Percentiles rank a stretch among this genome's conserved stretches.
phyloP scores from a whole-genome alignment of 2,888 invertebrate genomes.

The Ryuthela nishihirai region DNA sequence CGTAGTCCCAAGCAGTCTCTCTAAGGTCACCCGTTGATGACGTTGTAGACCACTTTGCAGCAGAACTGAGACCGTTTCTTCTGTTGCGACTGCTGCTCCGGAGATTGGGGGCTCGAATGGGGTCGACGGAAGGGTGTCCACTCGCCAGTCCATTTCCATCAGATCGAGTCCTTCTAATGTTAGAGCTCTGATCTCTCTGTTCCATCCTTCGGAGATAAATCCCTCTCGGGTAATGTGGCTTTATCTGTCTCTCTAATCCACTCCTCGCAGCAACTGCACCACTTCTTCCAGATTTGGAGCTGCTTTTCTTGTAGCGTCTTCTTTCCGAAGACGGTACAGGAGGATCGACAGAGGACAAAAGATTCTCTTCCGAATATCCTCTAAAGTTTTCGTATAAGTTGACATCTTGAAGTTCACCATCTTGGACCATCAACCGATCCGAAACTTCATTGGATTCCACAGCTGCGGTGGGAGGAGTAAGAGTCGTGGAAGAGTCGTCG shows the following conservation, averaged over 20 bases:
- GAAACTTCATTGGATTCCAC: conserved; percentile 10
- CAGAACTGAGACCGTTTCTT: conserved; percentile 1
- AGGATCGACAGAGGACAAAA: not conserved
- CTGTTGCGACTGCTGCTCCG: conserved; percentile 21
- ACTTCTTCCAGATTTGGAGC: not conserved
- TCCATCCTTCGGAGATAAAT: conserved; percentile 31
- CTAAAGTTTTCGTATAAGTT: conserved; percentile 24
- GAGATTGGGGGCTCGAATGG: no score
- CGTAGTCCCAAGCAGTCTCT: conserved; percentile 31
- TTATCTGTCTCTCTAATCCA: not conserved
- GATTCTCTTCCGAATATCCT: conserved; percentile 25
- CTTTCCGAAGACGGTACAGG: not conserved
- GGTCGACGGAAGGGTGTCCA: no score
- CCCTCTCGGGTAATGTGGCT: conserved; percentile 7
- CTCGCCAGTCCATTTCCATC: conserved; percentile 10
- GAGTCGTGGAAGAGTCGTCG: conserved; percentile 6
- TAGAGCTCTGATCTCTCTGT: conserved; percentile 17
- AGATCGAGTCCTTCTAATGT: conserved; percentile 12
- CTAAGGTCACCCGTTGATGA: conserved; percentile 32
- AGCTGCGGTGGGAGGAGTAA: conserved; percentile 6
- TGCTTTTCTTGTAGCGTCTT: not conserved
- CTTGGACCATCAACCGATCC: not conserved
- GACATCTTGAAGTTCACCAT: no score
- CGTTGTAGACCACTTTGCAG: conserved; percentile 29
- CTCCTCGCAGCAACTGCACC: not conserved